A percentile compares a stretch with the other conserved stretches of the same genome.
Evolutionary conservation across 2,113 vertebrate species (phyloP).

Genomic region (Chascanopsetta lugubris): DNA sequence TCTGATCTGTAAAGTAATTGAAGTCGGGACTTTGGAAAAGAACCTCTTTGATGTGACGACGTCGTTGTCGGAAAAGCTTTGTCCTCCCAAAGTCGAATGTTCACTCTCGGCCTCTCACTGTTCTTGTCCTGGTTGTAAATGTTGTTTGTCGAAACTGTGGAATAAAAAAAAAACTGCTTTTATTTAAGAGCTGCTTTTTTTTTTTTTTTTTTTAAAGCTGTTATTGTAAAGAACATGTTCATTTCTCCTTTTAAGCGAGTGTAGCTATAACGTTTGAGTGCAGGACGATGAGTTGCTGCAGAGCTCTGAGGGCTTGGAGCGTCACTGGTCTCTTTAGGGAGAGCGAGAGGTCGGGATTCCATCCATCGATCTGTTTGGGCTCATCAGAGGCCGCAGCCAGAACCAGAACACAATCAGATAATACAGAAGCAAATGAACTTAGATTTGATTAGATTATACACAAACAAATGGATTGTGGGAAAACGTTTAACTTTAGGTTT

Average conservation of each 20-base stretch:
- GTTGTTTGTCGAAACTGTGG: constrained; percentile 28
- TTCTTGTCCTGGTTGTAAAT: constrained; percentile 18
- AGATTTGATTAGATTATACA: too few species aligned
- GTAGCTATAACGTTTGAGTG: background rate
- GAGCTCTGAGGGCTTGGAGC: background rate
- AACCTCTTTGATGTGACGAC: background rate
- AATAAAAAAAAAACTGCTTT: constrained; percentile 56
- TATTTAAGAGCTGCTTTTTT: background rate
- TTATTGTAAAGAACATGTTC: too few species aligned
- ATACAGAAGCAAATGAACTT: too few species aligned
- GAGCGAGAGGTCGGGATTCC: background rate
- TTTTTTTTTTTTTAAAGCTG: background rate
- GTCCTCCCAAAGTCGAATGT: background rate
- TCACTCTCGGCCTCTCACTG: constrained; percentile 10
- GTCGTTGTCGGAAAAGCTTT: background rate
- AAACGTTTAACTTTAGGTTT: too few species aligned
- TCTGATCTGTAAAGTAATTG: too few species aligned
- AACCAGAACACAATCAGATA: background rate
- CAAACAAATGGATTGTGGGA: too few species aligned
- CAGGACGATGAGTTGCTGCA: background rate
- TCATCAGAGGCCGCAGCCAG: background rate
- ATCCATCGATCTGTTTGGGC: background rate
- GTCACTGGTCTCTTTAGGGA: background rate
- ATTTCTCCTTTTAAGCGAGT: background rate
- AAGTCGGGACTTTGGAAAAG: too few species aligned